Conservation (phyloP, 2,888 invertebrate species). For the Ferrisia virgata region DNA sequence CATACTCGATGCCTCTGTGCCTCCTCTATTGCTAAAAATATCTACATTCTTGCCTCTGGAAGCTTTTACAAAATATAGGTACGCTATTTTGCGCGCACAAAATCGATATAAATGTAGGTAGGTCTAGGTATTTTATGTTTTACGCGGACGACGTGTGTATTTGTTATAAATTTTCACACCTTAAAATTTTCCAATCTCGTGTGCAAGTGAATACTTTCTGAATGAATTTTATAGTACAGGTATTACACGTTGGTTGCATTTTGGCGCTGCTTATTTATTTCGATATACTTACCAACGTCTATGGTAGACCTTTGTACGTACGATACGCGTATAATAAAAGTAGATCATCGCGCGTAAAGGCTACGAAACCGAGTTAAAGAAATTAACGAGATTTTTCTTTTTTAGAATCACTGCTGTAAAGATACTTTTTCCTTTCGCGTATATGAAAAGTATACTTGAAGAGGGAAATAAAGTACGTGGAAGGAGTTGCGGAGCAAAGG, state of each 20-base stretch:
- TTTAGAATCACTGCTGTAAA: constrained; percentile 26
- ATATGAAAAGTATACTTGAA: neutral
- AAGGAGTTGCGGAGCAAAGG: neutral
- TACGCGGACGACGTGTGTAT: neutral
- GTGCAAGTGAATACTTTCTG: neutral
- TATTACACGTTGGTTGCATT: too few relatives aligned
- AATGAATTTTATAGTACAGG: too few relatives aligned
- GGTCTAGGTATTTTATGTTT: too few relatives aligned
- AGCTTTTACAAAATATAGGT: neutral
- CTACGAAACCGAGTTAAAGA: neutral
- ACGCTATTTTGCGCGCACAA: neutral
- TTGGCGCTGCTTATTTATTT: too few relatives aligned
- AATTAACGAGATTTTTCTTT: neutral
- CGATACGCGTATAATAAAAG: neutral
- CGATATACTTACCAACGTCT: neutral
- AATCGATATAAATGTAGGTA: neutral
- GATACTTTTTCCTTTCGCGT: constrained; percentile 19
- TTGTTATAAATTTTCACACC: neutral
- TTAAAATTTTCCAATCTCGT: neutral
- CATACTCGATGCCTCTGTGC: too few relatives aligned
- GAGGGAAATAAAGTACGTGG: constrained; percentile 12
- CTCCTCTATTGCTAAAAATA: too few relatives aligned
- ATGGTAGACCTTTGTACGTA: neutral
- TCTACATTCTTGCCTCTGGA: neutral
- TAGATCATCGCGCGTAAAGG: neutral